A percentile compares a stretch with the other conserved stretches of the same genome.
These are phyloP conservation scores for Odontocerum albicorne DNA, from an alignment of 2,888 invertebrate genomes.

Conservation along the genomic window DNA sequence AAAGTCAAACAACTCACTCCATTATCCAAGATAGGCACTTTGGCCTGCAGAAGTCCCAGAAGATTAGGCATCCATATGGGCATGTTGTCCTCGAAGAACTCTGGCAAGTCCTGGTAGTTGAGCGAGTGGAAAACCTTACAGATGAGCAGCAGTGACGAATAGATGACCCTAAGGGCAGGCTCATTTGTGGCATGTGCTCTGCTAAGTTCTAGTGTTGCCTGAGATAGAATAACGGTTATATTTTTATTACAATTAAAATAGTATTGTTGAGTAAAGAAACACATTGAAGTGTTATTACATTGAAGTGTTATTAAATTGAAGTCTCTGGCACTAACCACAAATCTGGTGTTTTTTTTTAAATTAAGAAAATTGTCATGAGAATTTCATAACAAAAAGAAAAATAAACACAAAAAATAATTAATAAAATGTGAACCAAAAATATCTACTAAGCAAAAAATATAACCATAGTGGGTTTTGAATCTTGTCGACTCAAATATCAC, in stretches of 20 bases:
- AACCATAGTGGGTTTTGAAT: too few species aligned
- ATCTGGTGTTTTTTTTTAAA: too few species aligned
- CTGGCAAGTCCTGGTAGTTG: slow-evolving; percentile 97
- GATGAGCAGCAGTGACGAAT: slow-evolving; percentile 83
- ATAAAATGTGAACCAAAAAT: too few species aligned
- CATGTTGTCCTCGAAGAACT: slow-evolving; percentile 99
- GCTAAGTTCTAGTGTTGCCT: slow-evolving; percentile 84
- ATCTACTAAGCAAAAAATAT: too few species aligned
- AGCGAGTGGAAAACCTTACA: slow-evolving; percentile 96
- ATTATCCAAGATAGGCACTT: slow-evolving; percentile 76
- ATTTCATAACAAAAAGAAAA: background rate
- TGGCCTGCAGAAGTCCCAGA: slow-evolving; percentile 74
- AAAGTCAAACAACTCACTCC: slow-evolving; percentile 52
- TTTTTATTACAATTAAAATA: too few species aligned
- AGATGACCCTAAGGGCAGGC: slow-evolving; percentile 82
- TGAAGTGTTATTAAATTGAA: too few species aligned
- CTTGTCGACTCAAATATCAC: too few species aligned
- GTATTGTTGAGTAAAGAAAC: too few species aligned
- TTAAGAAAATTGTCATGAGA: background rate
- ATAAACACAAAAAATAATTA: slow-evolving; percentile 24
- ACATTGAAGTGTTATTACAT: too few species aligned
- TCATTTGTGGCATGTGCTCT: slow-evolving; percentile 77
- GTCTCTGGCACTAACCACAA: too few species aligned
- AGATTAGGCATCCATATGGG: slow-evolving; percentile 92
- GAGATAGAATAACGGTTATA: slow-evolving; percentile 42